phyloP scores from a whole-genome alignment of 2,888 invertebrate species.

The Eupithecia tripunctaria region DNA sequence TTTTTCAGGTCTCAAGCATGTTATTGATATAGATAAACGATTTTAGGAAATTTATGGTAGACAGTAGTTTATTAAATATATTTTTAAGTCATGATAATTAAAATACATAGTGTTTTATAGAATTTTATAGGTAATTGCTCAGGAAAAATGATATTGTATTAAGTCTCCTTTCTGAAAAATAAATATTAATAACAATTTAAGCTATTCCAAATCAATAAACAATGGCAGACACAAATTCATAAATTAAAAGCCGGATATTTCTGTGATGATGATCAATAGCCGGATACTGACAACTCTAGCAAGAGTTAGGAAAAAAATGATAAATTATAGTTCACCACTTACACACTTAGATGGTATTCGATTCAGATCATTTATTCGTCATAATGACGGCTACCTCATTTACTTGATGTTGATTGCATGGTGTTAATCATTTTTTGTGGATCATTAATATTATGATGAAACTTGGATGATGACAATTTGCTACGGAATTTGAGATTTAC shows the following conservation, averaged over 20 bases:
- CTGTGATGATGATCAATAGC: slow-evolving; percentile 9
- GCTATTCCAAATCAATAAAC: not conserved
- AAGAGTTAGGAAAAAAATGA: slow-evolving; percentile 42
- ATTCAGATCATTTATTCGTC: slow-evolving; percentile 47
- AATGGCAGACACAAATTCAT: not conserved
- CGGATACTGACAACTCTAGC: slow-evolving; percentile 14
- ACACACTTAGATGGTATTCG: slow-evolving; percentile 36
- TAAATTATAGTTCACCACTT: slow-evolving; percentile 46
- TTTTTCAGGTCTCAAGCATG: not conserved
- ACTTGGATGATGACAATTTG: slow-evolving; percentile 32
- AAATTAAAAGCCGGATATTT: not conserved
- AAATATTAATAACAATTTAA: not conserved
- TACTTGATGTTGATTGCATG: slow-evolving; percentile 60
- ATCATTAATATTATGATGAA: slow-evolving; percentile 58
- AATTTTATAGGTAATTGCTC: not conserved
- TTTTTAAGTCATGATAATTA: no score
- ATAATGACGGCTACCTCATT: slow-evolving; percentile 61
- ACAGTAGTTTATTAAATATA: no score
- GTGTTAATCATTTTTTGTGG: slow-evolving; percentile 64
- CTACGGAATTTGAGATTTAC: slow-evolving; percentile 18
- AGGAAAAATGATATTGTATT: not conserved
- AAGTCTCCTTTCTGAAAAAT: not conserved
- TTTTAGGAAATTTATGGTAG: not conserved
- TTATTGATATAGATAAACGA: not conserved
- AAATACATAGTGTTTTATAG: not conserved